Conservation (phyloP, 2,888 invertebrate species). For the Nebria brevicollis region DNA sequence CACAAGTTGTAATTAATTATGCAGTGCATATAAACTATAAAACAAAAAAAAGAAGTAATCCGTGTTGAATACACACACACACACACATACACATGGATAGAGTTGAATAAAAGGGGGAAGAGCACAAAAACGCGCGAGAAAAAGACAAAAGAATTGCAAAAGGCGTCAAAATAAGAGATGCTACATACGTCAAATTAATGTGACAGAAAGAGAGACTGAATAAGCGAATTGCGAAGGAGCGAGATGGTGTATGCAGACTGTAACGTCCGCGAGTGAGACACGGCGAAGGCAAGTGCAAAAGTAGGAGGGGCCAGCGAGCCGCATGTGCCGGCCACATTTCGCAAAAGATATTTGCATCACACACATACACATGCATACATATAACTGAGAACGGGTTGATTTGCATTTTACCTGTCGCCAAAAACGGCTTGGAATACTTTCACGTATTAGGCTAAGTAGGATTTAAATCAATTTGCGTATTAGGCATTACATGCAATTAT, state of each 20-base stretch:
- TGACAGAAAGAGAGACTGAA: conserved; percentile 46
- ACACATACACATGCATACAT: background rate
- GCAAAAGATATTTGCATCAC: conserved; percentile 8
- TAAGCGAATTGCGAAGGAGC: conserved; percentile 32
- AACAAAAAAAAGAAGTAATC: conserved; percentile 3
- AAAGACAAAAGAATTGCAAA: conserved; percentile 47
- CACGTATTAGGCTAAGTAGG: background rate
- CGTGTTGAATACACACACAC: conserved; percentile 5
- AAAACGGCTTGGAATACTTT: background rate
- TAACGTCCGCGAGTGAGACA: conserved; percentile 14
- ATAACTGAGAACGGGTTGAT: background rate
- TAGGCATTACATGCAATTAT: conserved; percentile 5
- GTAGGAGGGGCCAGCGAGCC: conserved; percentile 23
- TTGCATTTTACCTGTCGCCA: conserved; percentile 11
- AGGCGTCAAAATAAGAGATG: conserved; percentile 47
- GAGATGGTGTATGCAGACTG: background rate
- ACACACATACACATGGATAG: conserved; percentile 19
- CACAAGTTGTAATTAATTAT: conserved; percentile 41
- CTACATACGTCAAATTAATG: conserved; percentile 47
- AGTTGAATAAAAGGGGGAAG: conserved; percentile 29
- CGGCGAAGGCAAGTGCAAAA: conserved; percentile 36
- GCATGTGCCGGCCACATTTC: conserved; percentile 27
- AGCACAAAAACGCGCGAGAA: conserved; percentile 42
- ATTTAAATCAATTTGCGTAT: conserved; percentile 8
- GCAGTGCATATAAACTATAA: conserved; percentile 35